Conservation (phyloP, 2,113 vertebrate species). For the Tautogolabrus adspersus region DNA sequence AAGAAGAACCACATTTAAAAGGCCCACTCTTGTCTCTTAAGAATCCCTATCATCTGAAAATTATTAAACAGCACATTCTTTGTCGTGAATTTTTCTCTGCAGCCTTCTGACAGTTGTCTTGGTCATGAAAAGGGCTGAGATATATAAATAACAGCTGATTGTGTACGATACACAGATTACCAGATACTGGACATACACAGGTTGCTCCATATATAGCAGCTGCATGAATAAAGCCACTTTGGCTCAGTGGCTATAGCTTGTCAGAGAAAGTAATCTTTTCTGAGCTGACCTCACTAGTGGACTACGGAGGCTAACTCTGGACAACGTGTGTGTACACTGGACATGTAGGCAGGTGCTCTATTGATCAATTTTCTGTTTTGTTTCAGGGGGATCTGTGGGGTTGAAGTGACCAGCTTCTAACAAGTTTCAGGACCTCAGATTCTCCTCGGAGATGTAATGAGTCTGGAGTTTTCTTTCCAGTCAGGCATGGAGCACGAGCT, state of each 20-base stretch:
- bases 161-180: neutral
- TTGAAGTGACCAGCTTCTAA: neutral
- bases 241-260: conserved; percentile 19
- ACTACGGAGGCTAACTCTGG: conserved; percentile 34
- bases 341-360: neutral
- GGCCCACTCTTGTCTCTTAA: conserved; percentile 19
- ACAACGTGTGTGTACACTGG: conserved; percentile 5
- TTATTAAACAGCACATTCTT: conserved; percentile 19
- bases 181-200: neutral
- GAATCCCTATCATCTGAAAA: neutral
- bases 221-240: conserved; percentile 37
- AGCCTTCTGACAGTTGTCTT: neutral
- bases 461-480: conserved; percentile 3
- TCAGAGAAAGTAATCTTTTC: conserved; percentile 58
- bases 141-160: conserved; percentile 3
- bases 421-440: neutral
- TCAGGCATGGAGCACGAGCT: conserved; percentile 77
- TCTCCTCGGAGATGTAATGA: neutral
- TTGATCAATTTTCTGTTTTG: conserved; percentile 31
- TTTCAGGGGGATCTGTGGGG: conserved; percentile 35
- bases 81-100: neutral
- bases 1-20: conserved; percentile 16
- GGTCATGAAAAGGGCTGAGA: conserved; percentile 1
- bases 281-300: conserved; percentile 41
- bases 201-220: conserved; percentile 32